Conservation (phyloP, 2,113 vertebrate genomes). For the Syrrhaptes paradoxus region DNA sequence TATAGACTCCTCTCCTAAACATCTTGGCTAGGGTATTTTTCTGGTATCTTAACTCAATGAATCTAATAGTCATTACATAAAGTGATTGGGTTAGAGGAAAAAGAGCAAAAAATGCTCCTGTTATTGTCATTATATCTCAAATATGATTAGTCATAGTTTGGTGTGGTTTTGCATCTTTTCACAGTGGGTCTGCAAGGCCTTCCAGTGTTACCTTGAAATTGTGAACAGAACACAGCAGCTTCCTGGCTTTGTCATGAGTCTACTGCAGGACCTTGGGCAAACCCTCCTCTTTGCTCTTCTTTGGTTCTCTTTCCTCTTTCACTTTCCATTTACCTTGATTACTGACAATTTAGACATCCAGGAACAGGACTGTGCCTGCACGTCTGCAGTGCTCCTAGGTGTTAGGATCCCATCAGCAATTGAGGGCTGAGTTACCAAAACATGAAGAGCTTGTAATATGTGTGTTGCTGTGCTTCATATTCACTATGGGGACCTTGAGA, state of each 20-base stretch:
- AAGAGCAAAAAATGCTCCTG: not conserved
- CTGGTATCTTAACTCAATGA: not conserved
- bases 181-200: not conserved
- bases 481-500: not conserved
- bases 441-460: rapidly evolving
- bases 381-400: rapidly evolving
- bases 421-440: not conserved
- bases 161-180: not conserved
- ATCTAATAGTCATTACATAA: not conserved
- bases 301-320: not conserved
- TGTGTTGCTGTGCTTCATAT: not conserved
- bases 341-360: not conserved
- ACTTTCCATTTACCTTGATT: not conserved
- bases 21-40: not conserved
- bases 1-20: not conserved
- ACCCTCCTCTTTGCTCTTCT: not conserved
- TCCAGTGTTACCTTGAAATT: rapidly evolving
- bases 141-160: not conserved
- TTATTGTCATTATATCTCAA: not conserved
- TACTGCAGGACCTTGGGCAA: not conserved
- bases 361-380: rapidly evolving
- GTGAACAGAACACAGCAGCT: not conserved
- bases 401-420: not conserved
- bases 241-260: not conserved
- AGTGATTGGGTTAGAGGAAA: not conserved